Evolutionary conservation across 2,888 invertebrate species (phyloP).

Genomic region (Cistogaster globosa): DNA sequence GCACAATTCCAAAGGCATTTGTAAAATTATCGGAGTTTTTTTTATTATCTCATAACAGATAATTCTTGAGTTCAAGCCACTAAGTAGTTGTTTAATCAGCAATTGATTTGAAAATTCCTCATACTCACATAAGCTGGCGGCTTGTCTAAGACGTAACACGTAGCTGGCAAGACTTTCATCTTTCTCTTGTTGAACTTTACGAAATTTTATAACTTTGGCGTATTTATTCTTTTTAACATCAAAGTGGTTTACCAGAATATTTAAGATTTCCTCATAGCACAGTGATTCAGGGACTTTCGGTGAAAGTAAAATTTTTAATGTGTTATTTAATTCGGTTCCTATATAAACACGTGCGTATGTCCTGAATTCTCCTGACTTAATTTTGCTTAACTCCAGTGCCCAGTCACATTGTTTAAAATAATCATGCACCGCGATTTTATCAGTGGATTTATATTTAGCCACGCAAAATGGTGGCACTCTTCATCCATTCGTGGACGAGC

Average conservation of each 20-base stretch:
- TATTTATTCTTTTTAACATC: too few relatives aligned
- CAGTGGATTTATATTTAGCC: slow-evolving; percentile 31
- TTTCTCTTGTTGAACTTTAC: too few relatives aligned
- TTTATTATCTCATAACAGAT: too few relatives aligned
- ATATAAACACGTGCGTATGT: slow-evolving; percentile 65
- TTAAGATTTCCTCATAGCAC: slow-evolving; percentile 47
- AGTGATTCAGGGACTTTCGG: slow-evolving; percentile 20
- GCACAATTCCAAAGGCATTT: too few relatives aligned
- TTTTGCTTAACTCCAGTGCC: slow-evolving; percentile 59
- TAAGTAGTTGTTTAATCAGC: too few relatives aligned
- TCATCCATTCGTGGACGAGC: neutral
- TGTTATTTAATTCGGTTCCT: slow-evolving; percentile 60
- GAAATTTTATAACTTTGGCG: too few relatives aligned
- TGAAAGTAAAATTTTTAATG: slow-evolving; percentile 29
- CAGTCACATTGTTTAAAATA: slow-evolving; percentile 60
- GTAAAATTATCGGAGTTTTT: too few relatives aligned
- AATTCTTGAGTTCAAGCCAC: too few relatives aligned
- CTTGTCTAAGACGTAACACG: too few relatives aligned
- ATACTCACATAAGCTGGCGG: too few relatives aligned
- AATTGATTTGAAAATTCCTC: too few relatives aligned
- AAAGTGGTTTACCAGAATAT: neutral
- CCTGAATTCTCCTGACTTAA: slow-evolving; percentile 3
- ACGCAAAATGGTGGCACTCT: slow-evolving; percentile 42
- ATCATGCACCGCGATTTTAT: slow-evolving; percentile 38
- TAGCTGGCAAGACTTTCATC: too few relatives aligned